Base-by-base conservation (phyloP, 2,113 vertebrate species). In the Empidonax alnorum region DNA sequence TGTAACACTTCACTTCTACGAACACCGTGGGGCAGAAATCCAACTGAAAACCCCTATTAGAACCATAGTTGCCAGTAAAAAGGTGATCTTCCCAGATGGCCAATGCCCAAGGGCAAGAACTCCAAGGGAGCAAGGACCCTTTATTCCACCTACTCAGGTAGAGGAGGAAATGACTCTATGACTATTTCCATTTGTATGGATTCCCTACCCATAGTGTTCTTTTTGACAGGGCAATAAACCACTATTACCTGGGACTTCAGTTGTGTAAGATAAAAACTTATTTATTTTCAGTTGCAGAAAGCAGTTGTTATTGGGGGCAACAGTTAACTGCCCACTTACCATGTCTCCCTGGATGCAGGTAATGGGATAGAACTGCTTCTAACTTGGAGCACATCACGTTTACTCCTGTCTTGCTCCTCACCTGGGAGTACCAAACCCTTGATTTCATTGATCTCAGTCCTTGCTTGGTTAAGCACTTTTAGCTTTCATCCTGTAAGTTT, bases 401-500 rank as follows among this genome's bases (percentile, higher is more conserved):
- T 85, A 28, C 42, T 87, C 20, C 14, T 55, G 47, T 75, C 84
- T 84, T 91, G 77, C 47, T 84, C 18, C 65, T 87, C 78, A 89
- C 46, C 65, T 75, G 69, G 66, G 78, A 91, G 25, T 49, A 90
- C 69, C 56, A 91, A 85, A 85, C 53, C 13, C 27, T 87, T 87
- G 42, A 81, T 96, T 92, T 94, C 91, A 93, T 84, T 27, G 65
- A 90, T 90, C 83, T 84, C 2, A 8, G 27, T 75, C 56, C 83
- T 89, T 92, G 80, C 73, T 96, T 92, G 84, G 33, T 72, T 95
- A 89, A 93, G 68, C 59, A 72, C 21, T 91, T 95, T 55, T 47
- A 62, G 72, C 33, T 94, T 90, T 88, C 65, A 59, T 49, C 35
- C 37, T 77, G 1, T 47, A 87, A 62, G 24, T 41, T 35, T 81